phyloP scores from a whole-genome alignment of 2,888 invertebrate genomes.

The Macropis europaea region DNA sequence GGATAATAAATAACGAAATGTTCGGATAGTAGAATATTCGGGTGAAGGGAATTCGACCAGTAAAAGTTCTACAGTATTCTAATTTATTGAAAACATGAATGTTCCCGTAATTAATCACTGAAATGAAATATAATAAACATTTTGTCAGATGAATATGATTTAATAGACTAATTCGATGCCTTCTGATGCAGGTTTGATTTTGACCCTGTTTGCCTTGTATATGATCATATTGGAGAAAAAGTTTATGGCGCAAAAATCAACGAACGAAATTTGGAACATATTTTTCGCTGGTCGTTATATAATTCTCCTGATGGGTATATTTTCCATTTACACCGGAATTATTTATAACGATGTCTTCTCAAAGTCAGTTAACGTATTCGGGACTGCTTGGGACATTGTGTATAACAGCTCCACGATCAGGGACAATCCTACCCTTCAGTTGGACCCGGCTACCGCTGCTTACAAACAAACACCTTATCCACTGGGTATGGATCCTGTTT shows the following conservation, averaged over 20 bases:
- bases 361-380: slow-evolving; percentile 88
- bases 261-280: slow-evolving; percentile 88
- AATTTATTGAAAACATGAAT: no score
- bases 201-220: slow-evolving; percentile 89
- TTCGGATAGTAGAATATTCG: no score
- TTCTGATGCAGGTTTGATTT: slow-evolving; percentile 83
- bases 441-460: slow-evolving; percentile 79
- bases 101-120: no score
- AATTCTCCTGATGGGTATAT: slow-evolving; percentile 88
- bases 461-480: slow-evolving; percentile 83
- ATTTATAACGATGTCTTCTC: slow-evolving; percentile 92
- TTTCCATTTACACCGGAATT: slow-evolving; percentile 89
- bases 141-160: no score
- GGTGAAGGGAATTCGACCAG: no score
- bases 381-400: slow-evolving; percentile 82
- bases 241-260: slow-evolving; percentile 85
- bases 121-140: no score
- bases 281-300: slow-evolving; percentile 90
- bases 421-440: slow-evolving; percentile 67
- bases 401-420: slow-evolving; percentile 62
- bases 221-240: slow-evolving; percentile 91
- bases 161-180: neutral
- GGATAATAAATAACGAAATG: no score
- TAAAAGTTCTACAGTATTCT: no score
- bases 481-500: slow-evolving; percentile 88